These are phyloP conservation scores for Caenorhabditis sinica DNA, from an alignment of 2,888 invertebrate genomes.

Conservation along the genomic window DNA sequence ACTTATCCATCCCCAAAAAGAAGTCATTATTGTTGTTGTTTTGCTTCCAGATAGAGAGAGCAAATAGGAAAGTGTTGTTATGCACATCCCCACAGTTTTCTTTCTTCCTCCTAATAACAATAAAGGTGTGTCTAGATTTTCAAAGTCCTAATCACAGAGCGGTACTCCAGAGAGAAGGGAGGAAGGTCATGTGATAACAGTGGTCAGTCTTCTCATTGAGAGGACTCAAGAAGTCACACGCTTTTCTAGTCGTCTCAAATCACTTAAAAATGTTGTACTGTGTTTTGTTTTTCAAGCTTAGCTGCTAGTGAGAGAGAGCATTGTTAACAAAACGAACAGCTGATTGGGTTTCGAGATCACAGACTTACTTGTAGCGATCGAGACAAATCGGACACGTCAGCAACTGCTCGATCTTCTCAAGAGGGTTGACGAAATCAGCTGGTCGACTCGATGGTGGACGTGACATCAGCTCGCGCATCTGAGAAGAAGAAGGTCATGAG, in stretches of 20 bases:
- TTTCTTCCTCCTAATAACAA: neutral
- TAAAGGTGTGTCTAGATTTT: slow-evolving; percentile 8
- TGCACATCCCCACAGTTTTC: neutral
- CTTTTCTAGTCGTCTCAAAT: slow-evolving; percentile 19
- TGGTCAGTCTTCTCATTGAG: slow-evolving; percentile 56
- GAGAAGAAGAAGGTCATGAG: slow-evolving; percentile 37
- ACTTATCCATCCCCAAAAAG: neutral
- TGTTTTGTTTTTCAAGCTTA: slow-evolving; percentile 10
- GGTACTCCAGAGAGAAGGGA: slow-evolving; percentile 39
- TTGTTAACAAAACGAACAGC: slow-evolving; percentile 53
- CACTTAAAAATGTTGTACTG: slow-evolving; percentile 30
- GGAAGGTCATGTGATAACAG: slow-evolving; percentile 53
- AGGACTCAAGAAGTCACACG: slow-evolving; percentile 30
- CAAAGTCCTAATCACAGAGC: slow-evolving; percentile 23
- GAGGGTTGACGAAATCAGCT: slow-evolving; percentile 81
- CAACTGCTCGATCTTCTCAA: slow-evolving; percentile 89
- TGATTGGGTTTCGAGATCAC: slow-evolving; percentile 32
- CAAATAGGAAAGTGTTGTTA: slow-evolving; percentile 10
- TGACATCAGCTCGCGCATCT: slow-evolving; percentile 76
- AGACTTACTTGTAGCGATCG: slow-evolving; percentile 89
- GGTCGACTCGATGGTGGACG: slow-evolving; percentile 75
- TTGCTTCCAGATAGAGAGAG: neutral
- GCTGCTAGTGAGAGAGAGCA: slow-evolving; percentile 15
- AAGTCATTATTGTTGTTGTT: slow-evolving; percentile 27
- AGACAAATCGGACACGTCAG: slow-evolving; percentile 98